Evolutionary conservation across 2,888 invertebrate species (phyloP), one percentile per base, ranked within the genome.

Genomic region (Dolichopus griseipennis): DNA sequence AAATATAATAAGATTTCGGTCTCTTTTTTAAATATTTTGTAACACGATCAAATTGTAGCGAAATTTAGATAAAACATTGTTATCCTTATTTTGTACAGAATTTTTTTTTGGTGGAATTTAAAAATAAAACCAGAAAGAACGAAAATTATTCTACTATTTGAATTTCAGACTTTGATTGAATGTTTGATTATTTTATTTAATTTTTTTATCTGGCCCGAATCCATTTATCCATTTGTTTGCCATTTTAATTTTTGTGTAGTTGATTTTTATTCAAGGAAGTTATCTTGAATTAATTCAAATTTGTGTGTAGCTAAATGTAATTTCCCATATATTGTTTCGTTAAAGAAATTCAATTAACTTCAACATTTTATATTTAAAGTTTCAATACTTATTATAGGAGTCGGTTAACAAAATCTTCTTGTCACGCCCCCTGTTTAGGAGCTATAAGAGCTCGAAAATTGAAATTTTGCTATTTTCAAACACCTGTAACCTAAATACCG

Each of bases 141-240:
- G 2, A 37, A 37, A 12, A 37, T 37, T 12, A 52, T 52, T n/a
- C 18, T 2, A 52, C 18, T 18, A 18, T 52, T 52, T 52, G 18
- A 52, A 52, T 52, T 52, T 52, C n/a, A 52, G 52, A 52, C 18
- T 15, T 52, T 52, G 52, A 52, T 52, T 52, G 52, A n/a, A 52
- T 52, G 9, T 18, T 18, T 52, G 37, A 52, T 52, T 15, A 52
- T 52, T 52, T 52, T 52, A 52, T 52, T 18, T 18, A 15, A 52
- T 52, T 52, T 18, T 52, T 52, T 52, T 15, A 18, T 52, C n/a
- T 52, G 52, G 6, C 15, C 18, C 18, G 15, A 52, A 12, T 6
- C n/a, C 18, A n/a, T 52, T 52, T 15, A 18, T 52, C 15, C 52
- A n/a, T 52, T 41, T n/a, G 52, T 52, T 7, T 18, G 18, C 4